Evolutionary conservation across 2,113 vertebrate species (phyloP).

Genomic region (Mirza zaza): DNA sequence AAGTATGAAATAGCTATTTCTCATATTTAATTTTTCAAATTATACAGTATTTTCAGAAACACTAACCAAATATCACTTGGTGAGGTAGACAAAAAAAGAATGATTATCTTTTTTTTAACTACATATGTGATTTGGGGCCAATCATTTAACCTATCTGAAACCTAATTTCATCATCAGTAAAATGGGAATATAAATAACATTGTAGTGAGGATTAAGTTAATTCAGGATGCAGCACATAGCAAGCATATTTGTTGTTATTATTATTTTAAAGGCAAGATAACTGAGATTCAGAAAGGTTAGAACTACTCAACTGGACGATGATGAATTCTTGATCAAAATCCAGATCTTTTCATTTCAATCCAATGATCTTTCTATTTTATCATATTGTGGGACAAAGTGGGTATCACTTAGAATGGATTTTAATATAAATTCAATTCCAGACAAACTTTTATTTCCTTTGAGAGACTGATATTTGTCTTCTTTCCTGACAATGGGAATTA

Average conservation of each 20-base stretch:
- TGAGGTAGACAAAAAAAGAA: background rate
- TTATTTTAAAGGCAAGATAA: background rate
- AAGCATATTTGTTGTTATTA: background rate
- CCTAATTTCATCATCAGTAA: background rate
- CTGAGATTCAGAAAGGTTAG: background rate
- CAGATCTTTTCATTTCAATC: slow-evolving; percentile 5
- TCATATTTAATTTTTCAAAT: background rate
- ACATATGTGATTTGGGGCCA: background rate
- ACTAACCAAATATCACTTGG: background rate
- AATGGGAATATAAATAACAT: background rate
- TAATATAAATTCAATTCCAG: slow-evolving; percentile 41
- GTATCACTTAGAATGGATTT: background rate
- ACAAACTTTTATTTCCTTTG: slow-evolving; percentile 40
- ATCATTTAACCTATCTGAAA: background rate
- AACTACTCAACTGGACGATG: background rate
- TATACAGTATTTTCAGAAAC: background rate
- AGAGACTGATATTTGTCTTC: slow-evolving; percentile 50
- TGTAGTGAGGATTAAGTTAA: background rate
- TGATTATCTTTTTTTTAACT: background rate
- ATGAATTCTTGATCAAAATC: background rate
- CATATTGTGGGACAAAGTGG: slow-evolving; percentile 13
- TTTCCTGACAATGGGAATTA: slow-evolving; percentile 56
- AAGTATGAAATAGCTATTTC: background rate
- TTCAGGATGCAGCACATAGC: background rate
- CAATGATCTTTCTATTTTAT: background rate